These are phyloP conservation scores for Tenthredo distinguenda DNA, from an alignment of 2,888 invertebrate species.

Conservation along the genomic window DNA sequence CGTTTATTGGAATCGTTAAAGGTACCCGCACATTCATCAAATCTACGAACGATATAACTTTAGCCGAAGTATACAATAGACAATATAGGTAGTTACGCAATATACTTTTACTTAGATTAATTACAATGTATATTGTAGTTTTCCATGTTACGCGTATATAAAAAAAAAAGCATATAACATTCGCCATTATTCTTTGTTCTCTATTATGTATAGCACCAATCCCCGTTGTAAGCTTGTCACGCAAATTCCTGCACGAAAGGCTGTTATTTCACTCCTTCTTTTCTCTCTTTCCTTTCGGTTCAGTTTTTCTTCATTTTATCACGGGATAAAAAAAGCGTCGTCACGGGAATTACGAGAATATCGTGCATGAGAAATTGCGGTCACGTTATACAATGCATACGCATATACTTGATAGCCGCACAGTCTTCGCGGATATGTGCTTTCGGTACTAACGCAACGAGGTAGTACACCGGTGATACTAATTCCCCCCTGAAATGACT, in stretches of 20 bases:
- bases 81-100: neutral
- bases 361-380: neutral
- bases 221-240: slow-evolving; percentile 16
- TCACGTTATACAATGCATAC: neutral
- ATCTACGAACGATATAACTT: too few species aligned
- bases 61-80: too few species aligned
- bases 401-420: neutral
- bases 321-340: neutral
- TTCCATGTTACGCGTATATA: neutral
- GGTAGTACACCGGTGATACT: neutral
- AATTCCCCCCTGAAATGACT: neutral
- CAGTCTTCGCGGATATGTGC: neutral
- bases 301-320: neutral
- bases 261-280: neutral
- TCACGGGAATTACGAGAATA: slow-evolving; percentile 26
- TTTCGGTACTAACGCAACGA: neutral
- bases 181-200: neutral
- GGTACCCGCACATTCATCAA: too few species aligned
- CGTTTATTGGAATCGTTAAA: too few species aligned
- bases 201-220: neutral
- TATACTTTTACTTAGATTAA: neutral
- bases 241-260: slow-evolving; percentile 7
- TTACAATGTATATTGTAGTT: neutral
- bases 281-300: neutral
- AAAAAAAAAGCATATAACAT: neutral